phyloP scores from a whole-genome alignment of 2,888 invertebrate species.

The Thera britannica region DNA sequence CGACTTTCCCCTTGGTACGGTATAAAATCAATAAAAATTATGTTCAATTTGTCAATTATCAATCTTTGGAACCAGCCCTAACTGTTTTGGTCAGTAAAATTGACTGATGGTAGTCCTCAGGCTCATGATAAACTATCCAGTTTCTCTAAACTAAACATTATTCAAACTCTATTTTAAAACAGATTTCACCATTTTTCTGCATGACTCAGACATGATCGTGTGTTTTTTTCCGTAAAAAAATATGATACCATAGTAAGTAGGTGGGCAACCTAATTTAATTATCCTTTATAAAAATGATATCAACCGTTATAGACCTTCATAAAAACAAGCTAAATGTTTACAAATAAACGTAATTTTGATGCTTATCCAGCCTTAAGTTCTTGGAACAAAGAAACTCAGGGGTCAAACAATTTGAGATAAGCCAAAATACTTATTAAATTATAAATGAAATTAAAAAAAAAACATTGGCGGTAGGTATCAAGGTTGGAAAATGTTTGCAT shows the following conservation, averaged over 20 bases:
- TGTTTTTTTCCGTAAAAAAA: neutral
- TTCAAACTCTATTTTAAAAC: too few species aligned
- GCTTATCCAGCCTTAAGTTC: slow-evolving; percentile 7
- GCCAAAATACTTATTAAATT: neutral
- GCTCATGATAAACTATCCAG: too few species aligned
- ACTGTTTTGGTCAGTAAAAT: too few species aligned
- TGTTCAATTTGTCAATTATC: too few species aligned
- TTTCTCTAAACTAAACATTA: too few species aligned
- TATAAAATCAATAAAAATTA: too few species aligned
- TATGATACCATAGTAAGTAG: neutral
- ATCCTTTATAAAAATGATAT: slow-evolving; percentile 13
- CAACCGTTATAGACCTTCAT: slow-evolving; percentile 11
- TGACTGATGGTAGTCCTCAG: too few species aligned
- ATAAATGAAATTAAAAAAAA: neutral
- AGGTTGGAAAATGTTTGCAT: too few species aligned
- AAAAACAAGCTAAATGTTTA: slow-evolving; percentile 16
- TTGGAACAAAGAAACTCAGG: neutral
- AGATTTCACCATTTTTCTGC: too few species aligned
- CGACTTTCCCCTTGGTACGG: too few species aligned
- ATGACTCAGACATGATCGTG: neutral
- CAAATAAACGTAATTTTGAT: slow-evolving; percentile 17
- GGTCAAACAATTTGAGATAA: neutral
- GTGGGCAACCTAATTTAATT: slow-evolving; percentile 4
- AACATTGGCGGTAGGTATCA: too few species aligned
- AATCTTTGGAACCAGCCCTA: too few species aligned